A percentile compares a stretch with the other conserved stretches of the same genome.
phyloP scores from a whole-genome alignment of 2,888 invertebrate species.

The Campopleginae sp. region DNA sequence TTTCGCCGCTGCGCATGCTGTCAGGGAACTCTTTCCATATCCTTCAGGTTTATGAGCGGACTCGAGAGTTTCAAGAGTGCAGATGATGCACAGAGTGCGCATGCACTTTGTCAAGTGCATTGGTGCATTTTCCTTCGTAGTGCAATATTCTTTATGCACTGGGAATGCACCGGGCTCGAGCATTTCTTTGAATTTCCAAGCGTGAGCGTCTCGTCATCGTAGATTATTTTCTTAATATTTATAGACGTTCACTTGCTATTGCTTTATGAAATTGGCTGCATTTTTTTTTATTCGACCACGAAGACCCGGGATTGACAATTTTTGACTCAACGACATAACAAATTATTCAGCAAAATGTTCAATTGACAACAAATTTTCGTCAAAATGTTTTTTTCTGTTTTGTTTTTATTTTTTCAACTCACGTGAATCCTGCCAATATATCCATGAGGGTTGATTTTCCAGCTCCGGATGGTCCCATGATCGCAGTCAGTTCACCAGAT shows the following conservation, averaged over 20 bases:
- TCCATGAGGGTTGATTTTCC: conserved; percentile 96
- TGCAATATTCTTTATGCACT: conserved; percentile 9
- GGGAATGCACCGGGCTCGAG: conserved; percentile 7
- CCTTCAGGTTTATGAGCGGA: not conserved
- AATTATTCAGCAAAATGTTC: too few relatives aligned
- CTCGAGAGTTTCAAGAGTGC: conserved; percentile 23
- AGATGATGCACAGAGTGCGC: conserved; percentile 17
- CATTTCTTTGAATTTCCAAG: not conserved
- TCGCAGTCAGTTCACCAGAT: conserved; percentile 91
- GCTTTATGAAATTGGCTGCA: not conserved
- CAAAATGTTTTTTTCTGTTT: not conserved
- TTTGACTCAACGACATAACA: too few relatives aligned
- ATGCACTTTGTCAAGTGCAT: conserved; percentile 22
- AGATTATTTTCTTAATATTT: not conserved
- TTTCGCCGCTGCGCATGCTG: conserved; percentile 16
- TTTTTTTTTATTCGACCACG: too few relatives aligned
- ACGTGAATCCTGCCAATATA: conserved; percentile 95
- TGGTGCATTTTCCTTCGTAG: conserved; percentile 23
- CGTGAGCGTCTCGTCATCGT: not conserved
- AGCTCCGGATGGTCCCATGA: conserved; percentile 95
- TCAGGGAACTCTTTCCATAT: conserved; percentile 11
- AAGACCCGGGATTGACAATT: too few relatives aligned
- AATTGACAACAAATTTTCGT: too few relatives aligned
- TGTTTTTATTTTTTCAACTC: conserved; percentile 82
- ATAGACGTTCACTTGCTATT: not conserved